These are phyloP conservation scores for Xiphophorus hellerii DNA, from an alignment of 2,113 vertebrate genomes.

Conservation along the genomic window DNA sequence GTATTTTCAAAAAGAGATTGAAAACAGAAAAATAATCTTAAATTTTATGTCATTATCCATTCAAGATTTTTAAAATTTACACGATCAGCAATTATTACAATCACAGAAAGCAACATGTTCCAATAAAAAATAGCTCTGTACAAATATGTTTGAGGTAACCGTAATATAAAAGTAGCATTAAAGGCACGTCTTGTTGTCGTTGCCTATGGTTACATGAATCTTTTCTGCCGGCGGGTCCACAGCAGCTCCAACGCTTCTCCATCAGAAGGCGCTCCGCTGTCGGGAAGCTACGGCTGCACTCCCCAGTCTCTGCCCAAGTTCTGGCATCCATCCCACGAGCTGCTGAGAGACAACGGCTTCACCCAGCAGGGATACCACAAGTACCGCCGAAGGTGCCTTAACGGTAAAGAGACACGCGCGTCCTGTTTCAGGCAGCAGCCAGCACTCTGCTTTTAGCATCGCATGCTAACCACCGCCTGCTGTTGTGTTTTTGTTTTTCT, in stretches of 20 bases:
- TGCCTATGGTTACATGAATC: too few relatives aligned
- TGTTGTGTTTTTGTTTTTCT: not conserved
- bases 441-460: not conserved
- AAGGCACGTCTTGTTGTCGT: too few relatives aligned
- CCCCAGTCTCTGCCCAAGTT: slow-evolving; percentile 94
- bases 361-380: slow-evolving; percentile 97
- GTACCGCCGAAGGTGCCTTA: slow-evolving; percentile 89
- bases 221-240: slow-evolving; percentile 15
- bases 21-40: too few relatives aligned
- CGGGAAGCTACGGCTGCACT: slow-evolving; percentile 85
- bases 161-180: too few relatives aligned
- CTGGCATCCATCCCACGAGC: slow-evolving; percentile 94
- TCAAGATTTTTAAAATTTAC: too few relatives aligned
- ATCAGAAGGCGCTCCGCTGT: slow-evolving; percentile 82
- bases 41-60: too few relatives aligned
- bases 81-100: too few relatives aligned
- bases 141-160: too few relatives aligned
- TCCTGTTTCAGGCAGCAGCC: not conserved
- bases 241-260: slow-evolving; percentile 90
- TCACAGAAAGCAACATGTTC: too few relatives aligned
- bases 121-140: too few relatives aligned
- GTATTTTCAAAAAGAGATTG: too few relatives aligned
- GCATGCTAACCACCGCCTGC: not conserved
- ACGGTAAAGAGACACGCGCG: slow-evolving; percentile 73
- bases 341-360: slow-evolving; percentile 94